Evolutionary conservation across 2,888 invertebrate species (phyloP).

Genomic region (Hirtodrosophila alboralis): DNA sequence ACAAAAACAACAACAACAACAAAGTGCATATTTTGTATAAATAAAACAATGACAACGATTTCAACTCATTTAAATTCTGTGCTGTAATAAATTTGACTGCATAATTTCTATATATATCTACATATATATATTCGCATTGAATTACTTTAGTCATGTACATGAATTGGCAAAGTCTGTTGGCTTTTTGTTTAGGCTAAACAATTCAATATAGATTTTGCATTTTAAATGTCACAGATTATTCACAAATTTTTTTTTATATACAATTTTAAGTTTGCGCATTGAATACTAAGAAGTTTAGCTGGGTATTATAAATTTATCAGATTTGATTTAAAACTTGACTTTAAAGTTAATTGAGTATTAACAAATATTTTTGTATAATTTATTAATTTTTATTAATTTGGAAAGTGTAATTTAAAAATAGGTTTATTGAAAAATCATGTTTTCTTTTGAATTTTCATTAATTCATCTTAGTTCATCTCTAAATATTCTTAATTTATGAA

Average conservation of each 20-base stretch:
- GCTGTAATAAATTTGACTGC: conserved; percentile 73
- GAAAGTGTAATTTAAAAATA: no score
- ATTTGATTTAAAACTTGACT: background rate
- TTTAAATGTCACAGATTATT: conserved; percentile 23
- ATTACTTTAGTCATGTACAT: conserved; percentile 14
- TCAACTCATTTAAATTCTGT: conserved; percentile 76
- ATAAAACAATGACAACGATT: conserved; percentile 75
- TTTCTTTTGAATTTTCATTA: background rate
- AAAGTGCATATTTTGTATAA: conserved; percentile 67
- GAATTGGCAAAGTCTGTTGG: conserved; percentile 18
- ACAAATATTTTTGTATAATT: no score
- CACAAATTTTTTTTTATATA: conserved; percentile 32
- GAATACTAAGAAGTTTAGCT: background rate
- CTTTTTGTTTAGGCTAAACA: conserved; percentile 26
- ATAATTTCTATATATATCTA: conserved; percentile 72
- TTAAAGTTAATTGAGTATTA: no score
- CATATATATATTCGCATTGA: conserved; percentile 28
- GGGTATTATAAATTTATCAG: background rate
- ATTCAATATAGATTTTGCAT: conserved; percentile 55
- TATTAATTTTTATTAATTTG: no score
- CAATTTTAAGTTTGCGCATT: conserved; percentile 4
- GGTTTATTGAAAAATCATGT: conserved; percentile 1
- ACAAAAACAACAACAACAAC: conserved; percentile 26
- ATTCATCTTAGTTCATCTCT: no score
- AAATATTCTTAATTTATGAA: no score